These are phyloP conservation scores for Eumaeus atala DNA, from an alignment of 1,140 invertebrate species.

Conservation along the genomic window DNA sequence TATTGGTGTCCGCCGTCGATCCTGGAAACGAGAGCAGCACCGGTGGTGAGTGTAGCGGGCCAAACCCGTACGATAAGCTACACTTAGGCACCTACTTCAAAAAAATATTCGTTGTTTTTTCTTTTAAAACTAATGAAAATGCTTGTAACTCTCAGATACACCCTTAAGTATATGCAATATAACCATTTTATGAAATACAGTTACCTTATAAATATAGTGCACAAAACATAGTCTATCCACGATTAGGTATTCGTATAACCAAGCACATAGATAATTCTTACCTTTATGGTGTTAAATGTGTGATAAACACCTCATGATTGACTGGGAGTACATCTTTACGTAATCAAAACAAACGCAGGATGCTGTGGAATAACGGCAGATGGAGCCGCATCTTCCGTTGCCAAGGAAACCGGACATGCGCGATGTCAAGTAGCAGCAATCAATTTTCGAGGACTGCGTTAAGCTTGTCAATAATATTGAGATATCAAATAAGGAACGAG, in stretches of 20 bases:
- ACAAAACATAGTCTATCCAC: too few species aligned
- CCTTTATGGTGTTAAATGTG: slow-evolving; percentile 5
- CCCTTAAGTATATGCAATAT: not conserved
- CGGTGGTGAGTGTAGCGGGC: too few species aligned
- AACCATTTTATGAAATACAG: too few species aligned
- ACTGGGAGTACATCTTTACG: slow-evolving; percentile 23
- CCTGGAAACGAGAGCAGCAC: too few species aligned
- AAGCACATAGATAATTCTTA: not conserved
- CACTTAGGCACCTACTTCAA: too few species aligned
- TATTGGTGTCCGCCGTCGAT: too few species aligned
- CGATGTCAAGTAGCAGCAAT: slow-evolving; percentile 23
- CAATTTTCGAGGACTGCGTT: slow-evolving; percentile 23
- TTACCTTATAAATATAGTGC: too few species aligned
- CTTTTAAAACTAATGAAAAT: slow-evolving; percentile 4
- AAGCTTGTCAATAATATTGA: not conserved
- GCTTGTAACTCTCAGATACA: not conserved
- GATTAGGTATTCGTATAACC: not conserved
- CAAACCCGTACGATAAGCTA: too few species aligned
- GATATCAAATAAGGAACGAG: too few species aligned
- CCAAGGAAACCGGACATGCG: slow-evolving; percentile 48
- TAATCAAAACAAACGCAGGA: slow-evolving; percentile 41
- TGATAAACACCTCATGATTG: not conserved
- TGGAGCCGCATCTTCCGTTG: slow-evolving; percentile 48
- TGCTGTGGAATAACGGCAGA: slow-evolving; percentile 42
- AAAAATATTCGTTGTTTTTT: too few species aligned